Base-by-base conservation (phyloP, 1,140 invertebrate species). In the Calosoma granatense region DNA sequence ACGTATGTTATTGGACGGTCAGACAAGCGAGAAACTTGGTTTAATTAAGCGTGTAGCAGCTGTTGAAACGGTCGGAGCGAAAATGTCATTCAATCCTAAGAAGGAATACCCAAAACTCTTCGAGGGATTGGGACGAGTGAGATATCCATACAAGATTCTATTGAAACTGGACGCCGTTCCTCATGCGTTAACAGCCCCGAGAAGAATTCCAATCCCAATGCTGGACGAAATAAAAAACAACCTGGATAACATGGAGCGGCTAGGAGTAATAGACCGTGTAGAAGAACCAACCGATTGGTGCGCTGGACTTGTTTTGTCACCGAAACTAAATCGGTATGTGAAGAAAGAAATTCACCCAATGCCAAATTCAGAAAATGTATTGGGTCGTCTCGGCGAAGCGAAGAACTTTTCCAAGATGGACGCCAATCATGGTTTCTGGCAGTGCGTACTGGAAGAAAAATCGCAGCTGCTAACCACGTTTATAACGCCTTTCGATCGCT, bases 231-330 rank as follows among this genome's bases (percentile, higher is more conserved):
- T 64, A 23, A 58, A 64, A 56, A 22, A 59, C 47, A 59, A 63
- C 41, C 39, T 70, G 14, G 53, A 70, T 20, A 55, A 61, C 14
- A 47, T 70, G 56, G 20, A 58, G 41, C 47, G 53, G 23, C 20
- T 60, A 23, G 58, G 60, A 12, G 63, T 72, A 14, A 73, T 70
- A 20, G 61, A 61, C 43, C 62, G 55, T 26, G 69, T 70, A 20
- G 62, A 64, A 22, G 58, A 64, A 47, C 63, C 65, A 6, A 69
- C 66, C 1, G 66, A 68, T 20, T 77, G 73, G 71, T 69, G 67
- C 17, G 60, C 68, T 15, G 71, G 72, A 2, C 66, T 75, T 20
- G 65, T 76, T 3, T 55, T 66, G 4, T 70, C 73, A 2, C 64
- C 64, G 11, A 76, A 76, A 59, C 53, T 71, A 6, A 72, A 72